Evolutionary conservation across 2,113 vertebrate species (phyloP).

Genomic region (Notothenia coriiceps): DNA sequence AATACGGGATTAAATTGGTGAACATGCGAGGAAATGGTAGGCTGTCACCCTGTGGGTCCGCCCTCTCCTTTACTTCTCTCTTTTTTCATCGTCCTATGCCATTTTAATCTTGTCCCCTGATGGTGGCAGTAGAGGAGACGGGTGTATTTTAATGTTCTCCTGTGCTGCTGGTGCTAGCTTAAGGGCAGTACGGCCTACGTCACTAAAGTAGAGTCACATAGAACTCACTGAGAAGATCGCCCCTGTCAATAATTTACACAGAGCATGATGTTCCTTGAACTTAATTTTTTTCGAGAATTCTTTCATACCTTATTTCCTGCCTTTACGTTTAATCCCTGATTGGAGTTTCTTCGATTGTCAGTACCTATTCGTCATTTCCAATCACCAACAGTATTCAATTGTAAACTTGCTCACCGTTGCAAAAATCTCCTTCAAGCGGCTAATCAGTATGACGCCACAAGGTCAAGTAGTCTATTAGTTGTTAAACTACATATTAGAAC

Average conservation of each 20-base stretch:
- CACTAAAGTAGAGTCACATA: conserved; percentile 34
- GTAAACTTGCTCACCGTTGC: background rate
- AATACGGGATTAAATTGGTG: conserved; percentile 23
- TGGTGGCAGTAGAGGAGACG: background rate
- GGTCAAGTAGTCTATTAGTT: conserved; percentile 4
- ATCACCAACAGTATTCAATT: background rate
- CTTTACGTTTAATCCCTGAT: background rate
- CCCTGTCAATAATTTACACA: conserved; percentile 56
- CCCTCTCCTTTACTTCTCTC: background rate
- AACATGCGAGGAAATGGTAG: background rate
- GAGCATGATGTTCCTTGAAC: conserved; percentile 5
- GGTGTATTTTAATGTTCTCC: conserved; percentile 20
- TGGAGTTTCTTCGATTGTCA: background rate
- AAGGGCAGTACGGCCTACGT: conserved; percentile 16
- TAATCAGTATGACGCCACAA: background rate
- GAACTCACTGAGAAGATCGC: conserved; percentile 20
- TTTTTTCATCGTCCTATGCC: conserved; percentile 33
- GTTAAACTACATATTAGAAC: background rate
- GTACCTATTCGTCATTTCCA: background rate
- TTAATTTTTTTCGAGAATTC: conserved; percentile 4
- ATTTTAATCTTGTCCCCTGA: conserved; percentile 49
- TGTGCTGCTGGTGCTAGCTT: conserved; percentile 3
- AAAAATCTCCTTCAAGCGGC: background rate
- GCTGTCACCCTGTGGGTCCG: background rate
- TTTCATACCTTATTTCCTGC: background rate